These are phyloP conservation scores for Romanogobio albipinnatus DNA, from an alignment of 2,113 vertebrate genomes.

Conservation along the genomic window DNA sequence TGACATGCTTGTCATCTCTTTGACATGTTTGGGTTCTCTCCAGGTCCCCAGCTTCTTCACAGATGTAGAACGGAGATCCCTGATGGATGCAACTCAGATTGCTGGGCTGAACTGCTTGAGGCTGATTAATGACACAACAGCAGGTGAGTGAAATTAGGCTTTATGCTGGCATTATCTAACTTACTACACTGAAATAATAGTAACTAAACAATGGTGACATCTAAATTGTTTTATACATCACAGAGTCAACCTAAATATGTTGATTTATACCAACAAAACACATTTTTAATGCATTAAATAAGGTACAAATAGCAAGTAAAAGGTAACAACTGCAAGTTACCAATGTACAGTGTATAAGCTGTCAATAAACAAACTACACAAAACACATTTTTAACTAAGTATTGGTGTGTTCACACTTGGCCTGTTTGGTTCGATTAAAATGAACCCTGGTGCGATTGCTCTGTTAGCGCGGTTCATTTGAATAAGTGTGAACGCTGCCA, in stretches of 20 bases:
- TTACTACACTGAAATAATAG: neutral
- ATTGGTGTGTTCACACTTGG: too few species aligned
- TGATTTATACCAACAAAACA: neutral
- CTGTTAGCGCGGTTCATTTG: too few species aligned
- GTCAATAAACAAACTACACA: neutral
- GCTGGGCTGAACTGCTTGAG: conserved; percentile 93
- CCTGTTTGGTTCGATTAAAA: too few species aligned
- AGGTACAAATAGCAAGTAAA: neutral
- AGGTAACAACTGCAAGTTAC: neutral
- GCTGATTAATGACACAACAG: conserved; percentile 94
- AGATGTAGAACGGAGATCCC: conserved; percentile 89
- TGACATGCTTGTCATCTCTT: neutral
- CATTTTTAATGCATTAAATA: neutral
- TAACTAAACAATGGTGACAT: neutral
- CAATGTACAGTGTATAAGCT: neutral
- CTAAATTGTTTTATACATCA: neutral
- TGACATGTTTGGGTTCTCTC: conserved; percentile 21
- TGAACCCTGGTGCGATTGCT: too few species aligned
- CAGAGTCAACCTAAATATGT: neutral
- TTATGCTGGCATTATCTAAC: neutral
- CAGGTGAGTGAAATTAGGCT: conserved; percentile 76
- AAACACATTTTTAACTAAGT: neutral
- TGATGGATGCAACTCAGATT: conserved; percentile 90
- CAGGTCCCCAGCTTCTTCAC: conserved; percentile 96
- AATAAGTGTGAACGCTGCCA: too few species aligned